Percentiles rank a stretch among this genome's conserved stretches.
phyloP scores from a whole-genome alignment of 2,888 invertebrate genomes.

The Dione vanillae region DNA sequence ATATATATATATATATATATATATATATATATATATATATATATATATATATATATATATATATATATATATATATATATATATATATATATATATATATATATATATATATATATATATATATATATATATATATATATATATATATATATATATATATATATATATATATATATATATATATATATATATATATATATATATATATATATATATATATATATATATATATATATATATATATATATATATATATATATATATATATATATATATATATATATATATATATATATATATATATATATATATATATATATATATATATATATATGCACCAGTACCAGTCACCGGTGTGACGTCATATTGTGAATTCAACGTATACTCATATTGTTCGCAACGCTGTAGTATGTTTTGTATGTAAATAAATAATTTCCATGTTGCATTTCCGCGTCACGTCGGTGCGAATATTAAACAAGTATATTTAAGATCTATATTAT shows the following conservation, averaged over 20 bases:
- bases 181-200: neutral
- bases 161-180: neutral
- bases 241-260: neutral
- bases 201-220: neutral
- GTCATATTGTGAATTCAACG: too few relatives aligned
- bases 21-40: neutral
- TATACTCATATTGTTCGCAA: neutral
- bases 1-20: neutral
- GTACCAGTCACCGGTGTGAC: neutral
- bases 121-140: neutral
- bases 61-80: neutral
- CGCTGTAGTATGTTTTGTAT: constrained; percentile 32
- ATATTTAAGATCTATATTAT: neutral
- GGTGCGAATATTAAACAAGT: constrained; percentile 20
- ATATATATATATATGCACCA: neutral
- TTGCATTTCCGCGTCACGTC: constrained; percentile 52
- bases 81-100: neutral
- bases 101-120: too few relatives aligned
- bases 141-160: neutral
- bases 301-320: neutral
- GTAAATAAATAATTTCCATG: constrained; percentile 41
- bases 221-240: neutral
- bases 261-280: neutral
- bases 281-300: neutral
- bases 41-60: neutral